Percentiles rank a stretch among this genome's conserved stretches.
phyloP scores from a whole-genome alignment of 1,140 invertebrate species.

The Physella acuta region DNA sequence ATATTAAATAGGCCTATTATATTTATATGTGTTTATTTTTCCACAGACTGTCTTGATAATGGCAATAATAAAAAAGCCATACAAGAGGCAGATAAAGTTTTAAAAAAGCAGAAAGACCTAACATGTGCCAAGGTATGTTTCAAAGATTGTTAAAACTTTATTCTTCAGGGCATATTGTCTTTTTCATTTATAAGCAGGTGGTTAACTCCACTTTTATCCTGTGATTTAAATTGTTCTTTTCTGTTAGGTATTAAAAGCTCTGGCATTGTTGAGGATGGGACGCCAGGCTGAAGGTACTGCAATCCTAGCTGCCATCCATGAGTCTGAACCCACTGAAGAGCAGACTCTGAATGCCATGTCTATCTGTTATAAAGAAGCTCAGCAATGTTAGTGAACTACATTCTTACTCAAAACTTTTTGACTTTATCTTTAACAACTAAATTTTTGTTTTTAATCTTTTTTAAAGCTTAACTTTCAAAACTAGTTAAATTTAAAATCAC shows the following conservation, averaged over 20 bases:
- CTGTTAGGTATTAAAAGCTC: conserved; percentile 78
- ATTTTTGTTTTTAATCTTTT: no score
- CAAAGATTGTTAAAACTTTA: no score
- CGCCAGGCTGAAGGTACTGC: conserved; percentile 75
- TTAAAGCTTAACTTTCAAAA: no score
- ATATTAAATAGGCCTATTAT: no score
- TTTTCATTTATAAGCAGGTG: no score
- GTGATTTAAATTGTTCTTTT: no score
- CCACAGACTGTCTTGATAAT: conserved; percentile 88
- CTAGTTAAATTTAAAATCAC: no score
- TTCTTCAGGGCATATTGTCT: no score
- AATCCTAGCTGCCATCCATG: conserved; percentile 77
- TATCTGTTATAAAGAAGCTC: conserved; percentile 89
- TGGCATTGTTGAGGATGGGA: conserved; percentile 84
- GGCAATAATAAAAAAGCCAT: conserved; percentile 96
- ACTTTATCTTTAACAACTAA: no score
- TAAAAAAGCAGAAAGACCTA: conserved; percentile 87
- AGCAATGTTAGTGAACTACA: conserved; percentile 73
- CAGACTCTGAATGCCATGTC: conserved; percentile 93
- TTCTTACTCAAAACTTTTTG: no score
- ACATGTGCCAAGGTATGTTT: conserved; percentile 78
- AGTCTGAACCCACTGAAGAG: conserved; percentile 84
- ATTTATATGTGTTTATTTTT: conserved; percentile 12
- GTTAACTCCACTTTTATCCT: no score
- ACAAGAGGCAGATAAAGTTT: conserved; percentile 94